These are phyloP conservation scores for Argentina silus DNA, from an alignment of 2,797 vertebrate species.

Conservation along the genomic window DNA sequence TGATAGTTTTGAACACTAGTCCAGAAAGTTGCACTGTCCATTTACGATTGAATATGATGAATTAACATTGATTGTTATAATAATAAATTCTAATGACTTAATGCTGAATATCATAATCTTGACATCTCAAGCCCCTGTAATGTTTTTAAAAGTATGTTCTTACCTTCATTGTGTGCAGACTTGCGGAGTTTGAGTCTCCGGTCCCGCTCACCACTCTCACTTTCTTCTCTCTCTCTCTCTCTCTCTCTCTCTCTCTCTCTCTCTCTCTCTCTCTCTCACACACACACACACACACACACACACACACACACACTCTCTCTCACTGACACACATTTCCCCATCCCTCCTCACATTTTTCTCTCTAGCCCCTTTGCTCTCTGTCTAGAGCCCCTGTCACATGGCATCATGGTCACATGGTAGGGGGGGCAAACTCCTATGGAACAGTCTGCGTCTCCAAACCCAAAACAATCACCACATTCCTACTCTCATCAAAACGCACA, in stretches of 20 bases:
- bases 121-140: not conserved
- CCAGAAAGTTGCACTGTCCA: not conserved
- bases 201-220: not conserved
- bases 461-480: not conserved
- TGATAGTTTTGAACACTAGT: not conserved
- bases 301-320: not conserved
- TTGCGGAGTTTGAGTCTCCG: conserved; percentile 27
- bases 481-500: not conserved
- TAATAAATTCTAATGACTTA: no score
- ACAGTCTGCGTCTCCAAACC: conserved; percentile 1
- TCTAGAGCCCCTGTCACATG: conserved; percentile 54
- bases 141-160: conserved; percentile 28
- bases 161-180: conserved; percentile 54
- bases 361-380: conserved; percentile 34
- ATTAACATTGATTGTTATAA: not conserved
- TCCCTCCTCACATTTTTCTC: conserved; percentile 42
- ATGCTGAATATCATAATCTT: not conserved
- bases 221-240: not conserved
- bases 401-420: conserved; percentile 32
- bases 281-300: not conserved
- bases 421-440: conserved; percentile 13
- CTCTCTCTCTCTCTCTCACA: not conserved
- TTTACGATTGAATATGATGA: not conserved
- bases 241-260: not conserved
- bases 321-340: conserved; percentile 27